phyloP scores from a whole-genome alignment of 2,113 vertebrate genomes.

The Sebastes fasciatus region DNA sequence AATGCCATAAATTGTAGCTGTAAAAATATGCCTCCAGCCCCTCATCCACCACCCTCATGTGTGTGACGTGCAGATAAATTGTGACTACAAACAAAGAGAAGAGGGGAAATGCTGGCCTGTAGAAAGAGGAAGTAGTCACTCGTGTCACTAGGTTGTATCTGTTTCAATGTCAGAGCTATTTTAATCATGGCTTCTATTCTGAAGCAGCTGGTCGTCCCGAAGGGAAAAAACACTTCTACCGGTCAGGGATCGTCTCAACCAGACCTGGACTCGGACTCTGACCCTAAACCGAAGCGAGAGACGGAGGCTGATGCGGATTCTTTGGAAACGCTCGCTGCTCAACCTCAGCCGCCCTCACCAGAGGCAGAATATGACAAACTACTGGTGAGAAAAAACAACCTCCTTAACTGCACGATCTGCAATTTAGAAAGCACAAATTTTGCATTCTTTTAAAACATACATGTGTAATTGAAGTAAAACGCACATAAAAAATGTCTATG shows the following conservation, averaged over 20 bases:
- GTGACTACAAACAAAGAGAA: slow-evolving; percentile 64
- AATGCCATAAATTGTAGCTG: slow-evolving; percentile 1
- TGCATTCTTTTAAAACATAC: too few relatives aligned
- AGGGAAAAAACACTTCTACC: slow-evolving; percentile 41
- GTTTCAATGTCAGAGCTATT: slow-evolving; percentile 57
- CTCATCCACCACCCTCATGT: slow-evolving; percentile 37
- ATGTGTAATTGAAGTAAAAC: too few relatives aligned
- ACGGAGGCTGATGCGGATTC: slow-evolving; percentile 2
- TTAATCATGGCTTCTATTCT: slow-evolving; percentile 67
- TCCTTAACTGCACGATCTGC: background rate
- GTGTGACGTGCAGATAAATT: slow-evolving; percentile 35
- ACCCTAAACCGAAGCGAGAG: slow-evolving; percentile 33
- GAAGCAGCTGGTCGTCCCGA: slow-evolving; percentile 67
- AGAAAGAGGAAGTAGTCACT: slow-evolving; percentile 75
- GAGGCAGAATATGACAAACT: slow-evolving; percentile 88
- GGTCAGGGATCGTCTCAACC: slow-evolving; percentile 9
- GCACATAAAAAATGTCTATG: too few relatives aligned
- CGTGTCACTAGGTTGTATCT: background rate
- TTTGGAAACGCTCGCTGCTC: slow-evolving; percentile 38
- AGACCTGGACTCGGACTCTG: slow-evolving; percentile 1
- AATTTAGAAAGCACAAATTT: background rate
- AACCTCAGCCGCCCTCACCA: slow-evolving; percentile 80
- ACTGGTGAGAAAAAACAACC: slow-evolving; percentile 74
- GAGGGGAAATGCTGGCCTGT: slow-evolving; percentile 19
- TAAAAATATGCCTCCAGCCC: background rate